These are phyloP conservation scores for Ariopsis seemanni DNA, from an alignment of 2,113 vertebrate species.

Conservation along the genomic window DNA sequence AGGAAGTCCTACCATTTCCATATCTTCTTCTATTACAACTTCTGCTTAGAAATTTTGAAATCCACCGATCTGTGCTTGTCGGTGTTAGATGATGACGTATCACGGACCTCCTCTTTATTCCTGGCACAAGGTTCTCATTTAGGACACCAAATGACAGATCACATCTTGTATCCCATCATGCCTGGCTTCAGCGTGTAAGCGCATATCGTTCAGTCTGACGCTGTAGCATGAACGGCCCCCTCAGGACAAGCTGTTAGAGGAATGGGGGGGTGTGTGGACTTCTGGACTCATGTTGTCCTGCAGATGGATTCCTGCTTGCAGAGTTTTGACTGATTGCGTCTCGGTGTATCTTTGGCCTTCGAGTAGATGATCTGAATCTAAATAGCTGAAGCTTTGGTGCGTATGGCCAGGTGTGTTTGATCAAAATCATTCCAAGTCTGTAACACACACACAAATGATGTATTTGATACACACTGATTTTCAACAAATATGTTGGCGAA, in stretches of 20 bases:
- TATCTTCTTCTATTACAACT: rapidly evolving
- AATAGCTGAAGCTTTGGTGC: not conserved
- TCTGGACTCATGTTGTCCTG: conserved; percentile 14
- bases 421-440: not conserved
- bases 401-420: conserved; percentile 1
- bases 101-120: not conserved
- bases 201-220: conserved; percentile 61
- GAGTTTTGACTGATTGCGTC: conserved; percentile 41
- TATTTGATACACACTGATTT: not conserved
- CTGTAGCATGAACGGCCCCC: conserved; percentile 47
- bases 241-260: conserved; percentile 62
- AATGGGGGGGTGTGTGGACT: too few relatives aligned
- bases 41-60: not conserved
- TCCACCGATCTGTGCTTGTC: not conserved
- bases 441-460: not conserved
- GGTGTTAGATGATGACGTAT: conserved; percentile 12
- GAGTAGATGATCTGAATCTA: not conserved
- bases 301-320: conserved; percentile 41
- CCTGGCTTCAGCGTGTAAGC: conserved; percentile 55
- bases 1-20: not conserved
- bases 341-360: conserved; percentile 11
- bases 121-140: conserved; percentile 9
- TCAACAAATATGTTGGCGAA: not conserved
- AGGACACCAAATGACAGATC: conserved; percentile 26
- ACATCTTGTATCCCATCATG: conserved; percentile 40